A percentile compares a stretch with the other conserved stretches of the same genome.
Conservation (phyloP, 2,888 invertebrate species). For the Lithophane semibrunnea region DNA sequence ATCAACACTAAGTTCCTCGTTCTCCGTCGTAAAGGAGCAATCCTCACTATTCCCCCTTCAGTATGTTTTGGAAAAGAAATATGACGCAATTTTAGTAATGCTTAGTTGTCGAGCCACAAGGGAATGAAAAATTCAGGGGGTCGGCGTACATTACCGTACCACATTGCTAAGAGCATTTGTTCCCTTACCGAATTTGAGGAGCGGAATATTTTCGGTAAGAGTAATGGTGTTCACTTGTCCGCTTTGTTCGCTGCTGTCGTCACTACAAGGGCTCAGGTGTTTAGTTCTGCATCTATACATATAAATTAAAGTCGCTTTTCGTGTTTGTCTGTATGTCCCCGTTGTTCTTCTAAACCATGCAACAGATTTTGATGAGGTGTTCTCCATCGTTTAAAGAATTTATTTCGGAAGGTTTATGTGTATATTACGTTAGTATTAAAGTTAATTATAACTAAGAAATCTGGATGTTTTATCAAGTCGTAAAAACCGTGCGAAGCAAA, state of each 20-base stretch:
- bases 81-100: slow-evolving; percentile 90
- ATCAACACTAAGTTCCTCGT: slow-evolving; percentile 69
- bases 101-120: slow-evolving; percentile 89
- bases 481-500: too few relatives aligned
- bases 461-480: too few relatives aligned
- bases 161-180: slow-evolving; percentile 87
- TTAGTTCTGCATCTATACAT: slow-evolving; percentile 58
- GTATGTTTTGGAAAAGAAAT: slow-evolving; percentile 87
- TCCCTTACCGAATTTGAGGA: slow-evolving; percentile 81
- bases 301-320: too few relatives aligned
- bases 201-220: slow-evolving; percentile 81
- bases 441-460: too few relatives aligned
- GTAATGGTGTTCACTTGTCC: slow-evolving; percentile 73
- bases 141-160: slow-evolving; percentile 86
- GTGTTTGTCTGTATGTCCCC: too few relatives aligned
- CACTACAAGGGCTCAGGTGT: slow-evolving; percentile 67
- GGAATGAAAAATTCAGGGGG: slow-evolving; percentile 90
- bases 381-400: too few relatives aligned
- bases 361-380: too few relatives aligned
- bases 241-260: slow-evolving; percentile 63
- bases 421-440: too few relatives aligned
- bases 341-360: too few relatives aligned
- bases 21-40: slow-evolving; percentile 80
- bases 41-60: slow-evolving; percentile 84
- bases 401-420: too few relatives aligned